Evolutionary conservation across 1,140 invertebrate genomes (phyloP).

Genomic region (Pseudomyrmex gracilis): DNA sequence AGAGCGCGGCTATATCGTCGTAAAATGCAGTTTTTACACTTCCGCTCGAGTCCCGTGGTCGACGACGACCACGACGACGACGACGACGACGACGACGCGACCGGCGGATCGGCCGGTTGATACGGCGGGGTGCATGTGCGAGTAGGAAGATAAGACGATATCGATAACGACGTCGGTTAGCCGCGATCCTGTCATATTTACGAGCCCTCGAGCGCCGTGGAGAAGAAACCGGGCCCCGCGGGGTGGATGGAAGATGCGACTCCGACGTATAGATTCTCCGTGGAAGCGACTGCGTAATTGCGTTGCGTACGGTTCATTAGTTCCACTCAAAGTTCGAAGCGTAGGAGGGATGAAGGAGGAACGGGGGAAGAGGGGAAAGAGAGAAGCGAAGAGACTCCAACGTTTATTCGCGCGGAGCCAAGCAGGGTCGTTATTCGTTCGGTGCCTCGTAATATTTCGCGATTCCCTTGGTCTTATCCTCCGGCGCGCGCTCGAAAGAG

Average conservation of each 20-base stretch:
- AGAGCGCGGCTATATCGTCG: conserved; percentile 29
- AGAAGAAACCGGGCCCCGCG: neutral
- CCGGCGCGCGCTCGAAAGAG: conserved; percentile 7
- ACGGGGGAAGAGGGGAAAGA: neutral
- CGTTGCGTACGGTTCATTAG: conserved; percentile 71
- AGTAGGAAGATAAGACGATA: conserved; percentile 66
- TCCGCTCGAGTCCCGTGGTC: conserved; percentile 40
- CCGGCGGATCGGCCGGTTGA: conserved; percentile 15
- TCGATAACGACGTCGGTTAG: conserved; percentile 65
- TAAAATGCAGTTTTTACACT: conserved; percentile 69
- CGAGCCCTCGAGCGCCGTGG: conserved; percentile 46
- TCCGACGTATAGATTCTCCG: conserved; percentile 53
- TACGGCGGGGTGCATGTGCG: conserved; percentile 8
- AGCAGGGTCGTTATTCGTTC: conserved; percentile 70
- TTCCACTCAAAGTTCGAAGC: conserved; percentile 45
- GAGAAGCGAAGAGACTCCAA: neutral
- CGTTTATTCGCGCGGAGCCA: conserved; percentile 70
- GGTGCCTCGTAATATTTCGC: conserved; percentile 72
- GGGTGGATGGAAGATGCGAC: neutral
- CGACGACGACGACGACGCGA: too few relatives aligned
- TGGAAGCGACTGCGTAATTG: conserved; percentile 67
- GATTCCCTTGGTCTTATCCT: conserved; percentile 58
- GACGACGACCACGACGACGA: conserved; percentile 1
- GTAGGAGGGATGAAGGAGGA: conserved; percentile 25
- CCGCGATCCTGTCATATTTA: conserved; percentile 65